Base-by-base conservation (phyloP, 2,113 vertebrate genomes). In the Phalacrocorax pelagicus region DNA sequence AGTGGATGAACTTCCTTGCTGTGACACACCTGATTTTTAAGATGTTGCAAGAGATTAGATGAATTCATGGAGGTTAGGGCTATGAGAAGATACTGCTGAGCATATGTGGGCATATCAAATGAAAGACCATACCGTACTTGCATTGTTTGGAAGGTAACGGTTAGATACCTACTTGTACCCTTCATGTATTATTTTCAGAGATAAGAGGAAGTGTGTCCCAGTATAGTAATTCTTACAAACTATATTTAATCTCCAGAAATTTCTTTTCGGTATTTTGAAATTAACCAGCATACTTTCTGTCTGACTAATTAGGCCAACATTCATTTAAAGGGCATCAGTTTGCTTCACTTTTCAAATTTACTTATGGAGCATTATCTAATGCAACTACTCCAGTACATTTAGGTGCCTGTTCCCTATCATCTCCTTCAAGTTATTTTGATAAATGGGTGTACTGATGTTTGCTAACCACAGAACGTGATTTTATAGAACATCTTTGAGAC, bases 361-460 rank as follows among this genome's bases (percentile, higher is more conserved):
- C 49, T 72, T 84, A 11, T 2, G 6, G 32, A 91, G 77, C 84
- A 87, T 75, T 85, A 94, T 70, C 62, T 78, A 58, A 46, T 52
- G 42, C 44, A 80, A 78, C 23, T 49, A n/a, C 63, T 85, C 34
- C 24, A 82, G 54, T 42, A 52, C 36, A 51, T 85, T 89, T 75
- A 82, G 27, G 22, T 73, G n/a, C 46, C 72, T 87, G 52, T 32
- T 94, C 54, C 63, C 40, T 49, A 42, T 5, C 3, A 78, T 42
- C 95, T 94, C 51, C 62, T 94, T 74, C 59, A 92, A 65, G 47
- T 63, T 65, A 65, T 75, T 93, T 89, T 96, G 88, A 91, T 72
- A 87, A 86, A 92, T 82, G 54, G 40, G 46, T 5, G 13, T 34
- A 38, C 30, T 72, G 81, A 52, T 5, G 2, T 77, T 94, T 90